A percentile compares a stretch with the other conserved stretches of the same genome.
Evolutionary conservation across 2,113 vertebrate species (phyloP).

Genomic region (Xiphophorus couchianus): DNA sequence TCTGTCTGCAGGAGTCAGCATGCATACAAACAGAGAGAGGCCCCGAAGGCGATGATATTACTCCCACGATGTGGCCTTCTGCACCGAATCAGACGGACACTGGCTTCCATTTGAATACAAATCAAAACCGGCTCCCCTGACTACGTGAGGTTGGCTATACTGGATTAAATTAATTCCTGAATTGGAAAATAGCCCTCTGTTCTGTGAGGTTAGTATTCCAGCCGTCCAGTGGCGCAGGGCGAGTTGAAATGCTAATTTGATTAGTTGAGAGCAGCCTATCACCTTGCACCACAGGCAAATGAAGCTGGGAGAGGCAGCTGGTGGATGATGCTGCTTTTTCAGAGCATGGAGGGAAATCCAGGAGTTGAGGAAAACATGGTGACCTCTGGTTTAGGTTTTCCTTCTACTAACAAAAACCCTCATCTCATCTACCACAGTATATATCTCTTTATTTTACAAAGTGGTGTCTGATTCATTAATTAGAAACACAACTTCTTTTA

Average conservation of each 20-base stretch:
- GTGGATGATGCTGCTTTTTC: slow-evolving; percentile 33
- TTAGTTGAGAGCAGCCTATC: slow-evolving; percentile 43
- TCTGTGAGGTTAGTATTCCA: slow-evolving; percentile 62
- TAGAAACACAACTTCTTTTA: slow-evolving; percentile 3
- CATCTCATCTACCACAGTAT: neutral
- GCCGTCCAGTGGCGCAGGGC: slow-evolving; percentile 29
- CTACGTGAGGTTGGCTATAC: slow-evolving; percentile 42
- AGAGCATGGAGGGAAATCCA: slow-evolving; percentile 31
- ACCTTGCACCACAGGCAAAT: slow-evolving; percentile 49
- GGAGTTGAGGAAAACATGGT: neutral
- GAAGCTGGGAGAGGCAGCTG: slow-evolving; percentile 40
- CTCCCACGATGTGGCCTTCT: slow-evolving; percentile 41
- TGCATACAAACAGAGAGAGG: slow-evolving; percentile 22
- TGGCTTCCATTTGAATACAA: slow-evolving; percentile 58
- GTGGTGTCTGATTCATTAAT: neutral
- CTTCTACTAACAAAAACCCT: slow-evolving; percentile 13
- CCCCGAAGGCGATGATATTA: slow-evolving; percentile 42
- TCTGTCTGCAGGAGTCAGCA: slow-evolving; percentile 40
- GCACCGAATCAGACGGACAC: slow-evolving; percentile 37
- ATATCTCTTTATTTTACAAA: slow-evolving; percentile 2
- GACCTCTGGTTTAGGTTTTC: neutral
- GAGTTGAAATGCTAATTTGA: slow-evolving; percentile 64
- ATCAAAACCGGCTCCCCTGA: slow-evolving; percentile 46
- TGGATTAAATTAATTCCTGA: slow-evolving; percentile 58
- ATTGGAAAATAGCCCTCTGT: slow-evolving; percentile 63